These are phyloP conservation scores for Samia ricini DNA, from an alignment of 1,140 invertebrate genomes.

Conservation along the genomic window DNA sequence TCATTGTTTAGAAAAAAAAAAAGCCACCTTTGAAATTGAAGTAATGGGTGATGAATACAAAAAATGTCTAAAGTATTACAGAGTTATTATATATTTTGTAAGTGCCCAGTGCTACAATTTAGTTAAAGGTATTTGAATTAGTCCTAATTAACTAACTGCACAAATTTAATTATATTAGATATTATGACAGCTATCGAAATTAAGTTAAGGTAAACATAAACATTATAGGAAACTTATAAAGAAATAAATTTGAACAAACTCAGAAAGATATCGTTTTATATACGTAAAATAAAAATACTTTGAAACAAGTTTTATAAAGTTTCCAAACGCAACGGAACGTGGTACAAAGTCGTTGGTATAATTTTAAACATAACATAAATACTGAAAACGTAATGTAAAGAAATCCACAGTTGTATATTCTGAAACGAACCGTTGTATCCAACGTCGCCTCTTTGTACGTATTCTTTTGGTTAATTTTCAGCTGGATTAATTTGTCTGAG, in stretches of 20 bases:
- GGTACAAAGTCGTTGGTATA: background rate
- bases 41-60: slow-evolving; percentile 55
- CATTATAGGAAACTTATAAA: background rate
- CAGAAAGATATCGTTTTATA: background rate
- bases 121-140: too few species aligned
- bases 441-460: slow-evolving; percentile 46
- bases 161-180: too few species aligned
- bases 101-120: too few species aligned
- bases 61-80: too few species aligned
- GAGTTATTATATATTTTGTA: too few species aligned
- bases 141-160: too few species aligned
- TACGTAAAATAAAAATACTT: background rate
- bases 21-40: slow-evolving; percentile 71
- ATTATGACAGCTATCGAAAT: too few species aligned
- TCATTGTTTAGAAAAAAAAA: slow-evolving; percentile 70
- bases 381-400: slow-evolving; percentile 34
- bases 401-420: slow-evolving; percentile 63
- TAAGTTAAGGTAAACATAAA: too few species aligned
- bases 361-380: slow-evolving; percentile 21
- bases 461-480: slow-evolving; percentile 70
- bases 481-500: slow-evolving; percentile 74
- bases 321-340: background rate
- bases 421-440: slow-evolving; percentile 50
- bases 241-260: background rate
- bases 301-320: slow-evolving; percentile 6